phyloP scores from a whole-genome alignment of 1,140 invertebrate genomes.

The Geopemphigus sp. region DNA sequence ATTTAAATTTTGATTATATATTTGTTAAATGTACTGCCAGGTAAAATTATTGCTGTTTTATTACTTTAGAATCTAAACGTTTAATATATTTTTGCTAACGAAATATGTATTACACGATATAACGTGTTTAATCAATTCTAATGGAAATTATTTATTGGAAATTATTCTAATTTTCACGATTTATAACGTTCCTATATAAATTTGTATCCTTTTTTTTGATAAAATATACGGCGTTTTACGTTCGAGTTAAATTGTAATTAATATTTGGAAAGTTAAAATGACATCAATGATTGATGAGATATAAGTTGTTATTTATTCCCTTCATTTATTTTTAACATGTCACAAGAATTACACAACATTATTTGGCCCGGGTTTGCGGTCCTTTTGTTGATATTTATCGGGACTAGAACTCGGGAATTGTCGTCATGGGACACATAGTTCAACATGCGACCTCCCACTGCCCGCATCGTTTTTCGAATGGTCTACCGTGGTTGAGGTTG shows the following conservation, averaged over 20 bases:
- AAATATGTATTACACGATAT: too few relatives aligned
- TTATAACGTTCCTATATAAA: too few relatives aligned
- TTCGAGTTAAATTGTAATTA: neutral
- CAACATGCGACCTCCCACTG: neutral
- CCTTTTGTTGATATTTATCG: conserved; percentile 49
- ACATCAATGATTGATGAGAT: neutral
- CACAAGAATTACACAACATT: conserved; percentile 31
- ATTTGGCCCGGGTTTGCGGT: conserved; percentile 40
- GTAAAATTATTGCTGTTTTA: too few relatives aligned
- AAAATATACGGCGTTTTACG: neutral
- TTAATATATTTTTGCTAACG: too few relatives aligned
- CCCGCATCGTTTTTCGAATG: conserved; percentile 6
- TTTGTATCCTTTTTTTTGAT: too few relatives aligned
- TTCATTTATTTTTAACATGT: conserved; percentile 14
- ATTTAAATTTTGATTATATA: too few relatives aligned
- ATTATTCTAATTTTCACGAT: too few relatives aligned
- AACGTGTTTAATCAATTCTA: too few relatives aligned
- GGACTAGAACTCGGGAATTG: conserved; percentile 35
- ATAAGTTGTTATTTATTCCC: neutral
- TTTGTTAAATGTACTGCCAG: too few relatives aligned
- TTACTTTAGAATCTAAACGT: too few relatives aligned
- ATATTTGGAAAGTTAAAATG: neutral
- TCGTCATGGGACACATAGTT: conserved; percentile 47
- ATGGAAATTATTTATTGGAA: too few relatives aligned
- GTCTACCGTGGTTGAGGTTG: conserved; percentile 10